Evolutionary conservation across 2,888 invertebrate species (phyloP).

Genomic region (Macrophya annulata): DNA sequence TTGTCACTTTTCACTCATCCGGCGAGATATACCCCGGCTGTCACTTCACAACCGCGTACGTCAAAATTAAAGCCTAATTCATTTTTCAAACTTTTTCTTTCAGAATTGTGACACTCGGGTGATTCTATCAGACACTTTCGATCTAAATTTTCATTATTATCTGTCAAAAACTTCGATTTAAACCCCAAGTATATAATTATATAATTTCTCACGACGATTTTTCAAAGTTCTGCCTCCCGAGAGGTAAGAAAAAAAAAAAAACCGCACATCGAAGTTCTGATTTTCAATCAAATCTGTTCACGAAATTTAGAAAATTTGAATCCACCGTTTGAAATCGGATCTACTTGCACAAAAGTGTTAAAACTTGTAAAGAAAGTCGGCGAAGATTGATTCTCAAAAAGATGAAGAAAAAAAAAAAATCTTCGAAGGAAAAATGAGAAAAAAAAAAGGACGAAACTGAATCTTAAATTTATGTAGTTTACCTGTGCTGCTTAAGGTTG

Average conservation of each 20-base stretch:
- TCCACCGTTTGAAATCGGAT: neutral
- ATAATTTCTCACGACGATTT: neutral
- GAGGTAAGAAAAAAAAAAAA: neutral
- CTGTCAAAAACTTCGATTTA: neutral
- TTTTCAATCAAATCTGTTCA: neutral
- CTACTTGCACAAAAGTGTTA: neutral
- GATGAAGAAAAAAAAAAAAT: neutral
- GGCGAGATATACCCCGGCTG: neutral
- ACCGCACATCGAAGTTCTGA: neutral
- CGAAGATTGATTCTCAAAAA: neutral
- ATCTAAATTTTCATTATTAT: neutral
- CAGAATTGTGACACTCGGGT: neutral
- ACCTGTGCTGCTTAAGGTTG: slow-evolving; percentile 95
- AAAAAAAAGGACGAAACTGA: neutral
- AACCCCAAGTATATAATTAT: neutral
- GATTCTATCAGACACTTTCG: neutral
- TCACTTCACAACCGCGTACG: slow-evolving; percentile 4
- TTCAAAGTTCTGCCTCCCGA: neutral
- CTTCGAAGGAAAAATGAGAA: neutral
- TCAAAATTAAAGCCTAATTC: neutral
- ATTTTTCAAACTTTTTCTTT: neutral
- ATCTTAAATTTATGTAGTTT: slow-evolving; percentile 56
- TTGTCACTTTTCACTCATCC: slow-evolving; percentile 36
- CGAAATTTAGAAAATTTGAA: neutral
- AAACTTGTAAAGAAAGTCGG: neutral